Conservation (phyloP, 2,113 vertebrate species). For the Archocentrus centrarchus region DNA sequence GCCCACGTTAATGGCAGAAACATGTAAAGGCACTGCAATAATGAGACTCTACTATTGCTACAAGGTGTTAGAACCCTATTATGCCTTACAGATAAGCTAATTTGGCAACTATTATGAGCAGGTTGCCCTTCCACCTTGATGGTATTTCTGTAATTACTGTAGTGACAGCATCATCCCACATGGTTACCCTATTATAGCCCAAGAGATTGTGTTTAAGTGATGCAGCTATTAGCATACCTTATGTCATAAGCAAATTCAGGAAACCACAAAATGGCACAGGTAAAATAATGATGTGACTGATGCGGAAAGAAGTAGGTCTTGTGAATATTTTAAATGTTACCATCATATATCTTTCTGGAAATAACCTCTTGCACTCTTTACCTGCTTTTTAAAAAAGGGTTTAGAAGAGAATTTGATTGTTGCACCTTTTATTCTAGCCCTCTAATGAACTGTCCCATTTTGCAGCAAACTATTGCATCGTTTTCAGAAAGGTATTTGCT, state of each 20-base stretch:
- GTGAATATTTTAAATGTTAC: constrained; percentile 19
- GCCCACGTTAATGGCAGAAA: constrained; percentile 25
- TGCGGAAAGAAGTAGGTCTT: constrained; percentile 12
- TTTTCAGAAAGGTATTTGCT: constrained; percentile 31
- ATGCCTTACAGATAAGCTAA: constrained; percentile 64
- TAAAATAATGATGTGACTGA: constrained; percentile 28
- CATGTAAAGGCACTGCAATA: constrained; percentile 39
- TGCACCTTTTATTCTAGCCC: constrained; percentile 31
- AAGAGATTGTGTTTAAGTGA: constrained; percentile 49
- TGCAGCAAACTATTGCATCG: constrained; percentile 23
- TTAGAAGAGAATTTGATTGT: constrained; percentile 30
- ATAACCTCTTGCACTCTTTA: constrained; percentile 7
- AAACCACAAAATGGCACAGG: constrained; percentile 37
- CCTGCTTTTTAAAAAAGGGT: not conserved
- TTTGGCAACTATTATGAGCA: constrained; percentile 64
- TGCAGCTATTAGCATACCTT: constrained; percentile 40
- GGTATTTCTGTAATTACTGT: constrained; percentile 62
- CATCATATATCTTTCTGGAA: constrained; percentile 21
- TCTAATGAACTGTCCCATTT: constrained; percentile 49
- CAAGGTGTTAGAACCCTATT: constrained; percentile 65
- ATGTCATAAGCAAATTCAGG: constrained; percentile 39
- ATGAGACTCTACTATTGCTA: constrained; percentile 49
- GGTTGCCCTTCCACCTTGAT: constrained; percentile 59
- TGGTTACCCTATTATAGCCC: constrained; percentile 46
- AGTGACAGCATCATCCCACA: constrained; percentile 53